Evolutionary conservation across 2,113 vertebrate genomes (phyloP).

Genomic region (Crotalus helleri): DNA sequence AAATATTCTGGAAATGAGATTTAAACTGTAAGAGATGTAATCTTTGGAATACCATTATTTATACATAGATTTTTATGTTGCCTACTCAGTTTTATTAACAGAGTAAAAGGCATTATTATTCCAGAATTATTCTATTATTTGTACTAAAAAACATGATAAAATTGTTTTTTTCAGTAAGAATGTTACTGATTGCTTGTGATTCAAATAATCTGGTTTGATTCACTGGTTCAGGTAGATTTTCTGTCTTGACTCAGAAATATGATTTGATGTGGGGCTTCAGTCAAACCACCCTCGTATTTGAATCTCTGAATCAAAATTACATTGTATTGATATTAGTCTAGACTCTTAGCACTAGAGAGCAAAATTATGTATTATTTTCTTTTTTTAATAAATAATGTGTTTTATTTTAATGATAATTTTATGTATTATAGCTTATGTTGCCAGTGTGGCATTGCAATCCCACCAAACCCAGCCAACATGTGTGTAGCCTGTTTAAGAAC

Average conservation of each 20-base stretch:
- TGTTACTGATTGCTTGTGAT: background rate
- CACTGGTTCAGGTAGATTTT: background rate
- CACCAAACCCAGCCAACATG: slow-evolving; percentile 95
- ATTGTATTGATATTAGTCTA: background rate
- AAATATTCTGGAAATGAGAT: background rate
- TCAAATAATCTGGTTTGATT: background rate
- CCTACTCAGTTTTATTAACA: background rate
- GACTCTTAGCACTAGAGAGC: background rate
- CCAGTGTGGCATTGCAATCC: slow-evolving; percentile 86
- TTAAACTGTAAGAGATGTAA: background rate
- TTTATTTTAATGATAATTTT: slow-evolving; percentile 12
- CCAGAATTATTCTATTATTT: background rate
- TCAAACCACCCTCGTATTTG: background rate
- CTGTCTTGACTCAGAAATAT: background rate
- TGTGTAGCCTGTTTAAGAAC: slow-evolving; percentile 91
- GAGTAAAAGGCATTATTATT: background rate
- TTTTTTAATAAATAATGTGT: background rate
- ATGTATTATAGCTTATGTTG: slow-evolving; percentile 84
- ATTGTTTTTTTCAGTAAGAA: background rate
- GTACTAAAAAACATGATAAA: background rate
- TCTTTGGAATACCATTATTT: background rate
- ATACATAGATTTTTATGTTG: background rate
- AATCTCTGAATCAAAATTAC: background rate
- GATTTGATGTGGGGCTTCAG: background rate
- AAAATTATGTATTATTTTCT: background rate